Conservation (phyloP, 1,140 invertebrate genomes). For the Xylocopa sonorina region DNA sequence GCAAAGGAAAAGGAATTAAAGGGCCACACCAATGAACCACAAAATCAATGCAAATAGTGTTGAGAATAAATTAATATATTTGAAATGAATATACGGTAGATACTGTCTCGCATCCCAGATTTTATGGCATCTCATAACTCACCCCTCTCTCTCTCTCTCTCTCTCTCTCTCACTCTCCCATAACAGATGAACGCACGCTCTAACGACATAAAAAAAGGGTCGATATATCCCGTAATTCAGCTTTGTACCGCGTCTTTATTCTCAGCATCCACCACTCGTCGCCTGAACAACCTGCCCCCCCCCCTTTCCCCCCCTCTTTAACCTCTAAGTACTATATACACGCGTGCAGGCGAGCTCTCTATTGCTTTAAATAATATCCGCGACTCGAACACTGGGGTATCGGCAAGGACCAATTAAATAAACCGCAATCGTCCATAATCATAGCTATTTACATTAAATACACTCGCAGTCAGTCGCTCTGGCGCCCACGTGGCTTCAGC, state of each 20-base stretch:
- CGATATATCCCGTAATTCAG: background rate
- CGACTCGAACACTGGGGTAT: slow-evolving; percentile 76
- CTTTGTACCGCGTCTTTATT: slow-evolving; percentile 44
- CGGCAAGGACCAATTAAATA: slow-evolving; percentile 78
- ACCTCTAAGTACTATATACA: slow-evolving; percentile 71
- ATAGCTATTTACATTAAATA: slow-evolving; percentile 81
- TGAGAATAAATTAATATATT: slow-evolving; percentile 83
- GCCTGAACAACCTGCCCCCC: too few species aligned
- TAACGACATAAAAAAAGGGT: background rate
- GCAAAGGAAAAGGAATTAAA: slow-evolving; percentile 8
- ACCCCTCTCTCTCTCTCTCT: background rate
- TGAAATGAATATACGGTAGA: slow-evolving; percentile 82
- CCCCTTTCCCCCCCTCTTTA: slow-evolving; percentile 47
- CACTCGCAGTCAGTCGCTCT: slow-evolving; percentile 66
- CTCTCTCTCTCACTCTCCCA: slow-evolving; percentile 53
- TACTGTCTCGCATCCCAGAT: slow-evolving; percentile 77
- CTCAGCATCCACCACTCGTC: slow-evolving; percentile 14
- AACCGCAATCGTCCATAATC: slow-evolving; percentile 64
- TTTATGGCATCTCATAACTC: slow-evolving; percentile 73
- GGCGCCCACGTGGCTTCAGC: background rate
- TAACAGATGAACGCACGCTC: too few species aligned
- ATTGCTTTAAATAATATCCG: slow-evolving; percentile 79
- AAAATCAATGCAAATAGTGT: slow-evolving; percentile 67
- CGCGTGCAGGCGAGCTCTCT: slow-evolving; percentile 67
- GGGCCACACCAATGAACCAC: slow-evolving; percentile 22